A percentile compares a stretch with the other conserved stretches of the same genome.
Evolutionary conservation across 37 sponge, comb jelly and placozoan genomes (phyloP).

Genomic region (Chondrosia reniformis): DNA sequence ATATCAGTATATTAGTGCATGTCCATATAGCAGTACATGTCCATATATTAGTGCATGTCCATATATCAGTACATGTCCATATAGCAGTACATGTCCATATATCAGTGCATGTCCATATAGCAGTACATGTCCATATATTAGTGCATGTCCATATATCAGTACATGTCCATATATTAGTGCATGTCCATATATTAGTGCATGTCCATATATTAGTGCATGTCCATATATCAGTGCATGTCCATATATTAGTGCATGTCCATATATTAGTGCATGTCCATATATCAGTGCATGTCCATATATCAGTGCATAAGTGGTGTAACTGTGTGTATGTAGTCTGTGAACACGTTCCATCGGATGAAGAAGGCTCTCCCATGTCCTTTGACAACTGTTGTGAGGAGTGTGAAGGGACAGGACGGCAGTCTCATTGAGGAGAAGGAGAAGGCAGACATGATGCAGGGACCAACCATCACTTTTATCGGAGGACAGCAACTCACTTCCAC

Average conservation of each 20-base stretch:
- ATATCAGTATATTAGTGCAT: no score
- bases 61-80: no score
- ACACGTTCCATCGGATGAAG: constrained; percentile 66
- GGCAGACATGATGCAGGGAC: constrained; percentile 8
- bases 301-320: neutral
- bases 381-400: neutral
- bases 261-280: neutral
- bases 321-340: constrained; percentile 22
- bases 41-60: no score
- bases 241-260: neutral
- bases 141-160: no score
- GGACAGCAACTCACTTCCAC: constrained; percentile 66
- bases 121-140: no score
- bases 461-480: constrained; percentile 62
- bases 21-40: no score
- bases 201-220: neutral
- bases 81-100: no score
- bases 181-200: no score
- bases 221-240: neutral
- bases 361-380: constrained; percentile 75
- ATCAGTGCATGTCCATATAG: no score
- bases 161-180: no score
- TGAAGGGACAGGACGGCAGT: neutral
- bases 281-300: neutral
- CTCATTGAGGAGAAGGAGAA: constrained; percentile 2